Base-by-base conservation (phyloP, 2,113 vertebrate species). In the Donacobius atricapilla region DNA sequence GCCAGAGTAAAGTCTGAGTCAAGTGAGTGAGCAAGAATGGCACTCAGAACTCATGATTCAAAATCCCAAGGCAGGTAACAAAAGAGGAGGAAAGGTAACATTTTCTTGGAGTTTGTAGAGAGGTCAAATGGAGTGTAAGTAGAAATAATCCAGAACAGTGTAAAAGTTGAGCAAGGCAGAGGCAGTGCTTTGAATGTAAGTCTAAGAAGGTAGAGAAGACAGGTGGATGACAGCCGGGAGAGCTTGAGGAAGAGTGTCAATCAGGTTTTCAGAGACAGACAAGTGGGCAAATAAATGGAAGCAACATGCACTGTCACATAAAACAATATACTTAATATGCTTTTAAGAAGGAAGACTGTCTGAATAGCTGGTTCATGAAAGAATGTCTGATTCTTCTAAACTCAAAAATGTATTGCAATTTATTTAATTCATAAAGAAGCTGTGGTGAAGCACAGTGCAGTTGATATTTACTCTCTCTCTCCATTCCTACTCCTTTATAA, bases 341-440 rank as follows among this genome's bases (percentile, higher is more conserved):
- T 72, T 94, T 91, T 33, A 87, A 69, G 61, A 79, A 79, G 45
- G 15, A 71, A 76, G n/a, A 12, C 35, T 81, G 13, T 84, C 80
- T 93, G 83, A 94, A 69, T 92, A 93, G 23, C 23, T 83, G 16
- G 3, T 83, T 90, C 33, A 50, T 85, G 44, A 88, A 80, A n/a
- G 54, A 57, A 63, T 58, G 35, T 69, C 50, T 88, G 73, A 84
- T 63, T 81, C 31, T 87, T 71, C 57, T 82, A 70, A 88, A 57
- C 10, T 81, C n/a, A 64, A 35, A 90, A 89, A 60, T 90, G 7
- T 92, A 35, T 30, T 79, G n/a, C 48, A 78, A 44, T 89, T 73
- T 92, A 35, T 89, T 92, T 87, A 91, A 91, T 93, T 91, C 73
- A 79, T 21, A 56, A 73, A 61, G 54, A 90, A 84, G n/a, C 69